Evolutionary conservation across 2,888 invertebrate genomes (phyloP), one percentile per base, ranked within the genome.

Genomic region (Leuctra nigra): DNA sequence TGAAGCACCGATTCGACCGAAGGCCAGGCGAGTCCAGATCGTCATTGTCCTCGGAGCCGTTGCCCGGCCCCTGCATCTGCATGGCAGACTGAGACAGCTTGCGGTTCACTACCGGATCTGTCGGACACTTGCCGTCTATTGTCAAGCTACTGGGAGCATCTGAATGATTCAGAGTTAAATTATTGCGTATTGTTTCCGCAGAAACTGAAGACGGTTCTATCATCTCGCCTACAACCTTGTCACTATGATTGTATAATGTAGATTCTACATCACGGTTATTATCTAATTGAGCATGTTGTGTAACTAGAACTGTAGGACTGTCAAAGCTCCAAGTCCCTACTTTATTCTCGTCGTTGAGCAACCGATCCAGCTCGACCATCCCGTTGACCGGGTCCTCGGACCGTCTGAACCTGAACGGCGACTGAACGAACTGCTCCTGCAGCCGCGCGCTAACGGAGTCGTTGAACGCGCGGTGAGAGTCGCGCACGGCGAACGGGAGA

Each of bases 1-100:
- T 71, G 57, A 66, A 67, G 56, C 70, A 68, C 36, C 71, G 62
- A 52, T 65, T 66, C 23, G 66, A 67, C 9, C 69, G 56, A n/a
- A 62, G 58, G 9, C 58, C 59, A 60, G 63, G 16, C 22, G 9
- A 41, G 11, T 2, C 23, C 23, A 20, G n/a, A 7, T 22, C 1
- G 68, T 61, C 66, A 65, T 66, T 0, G 64, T 63, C 2, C 61
- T 61, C 1, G 67, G 57, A 13, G 2, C 29, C 48, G n/a, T 7
- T n/a, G n/a, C 29, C 14, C 2, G 50, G 35, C 3, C 33, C 50
- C 11, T 16, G 33, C 18, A 50, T 16, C 16, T 50, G 35, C 11
- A 16, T 9, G 1, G 33, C 50, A 11, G 50, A 50, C 20, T 35
- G 50, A 2, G 50, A 50, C 33, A 35, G 50, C 18, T 18, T 2